Conservation (phyloP, 2,888 invertebrate genomes). For the Mamestra brassicae region DNA sequence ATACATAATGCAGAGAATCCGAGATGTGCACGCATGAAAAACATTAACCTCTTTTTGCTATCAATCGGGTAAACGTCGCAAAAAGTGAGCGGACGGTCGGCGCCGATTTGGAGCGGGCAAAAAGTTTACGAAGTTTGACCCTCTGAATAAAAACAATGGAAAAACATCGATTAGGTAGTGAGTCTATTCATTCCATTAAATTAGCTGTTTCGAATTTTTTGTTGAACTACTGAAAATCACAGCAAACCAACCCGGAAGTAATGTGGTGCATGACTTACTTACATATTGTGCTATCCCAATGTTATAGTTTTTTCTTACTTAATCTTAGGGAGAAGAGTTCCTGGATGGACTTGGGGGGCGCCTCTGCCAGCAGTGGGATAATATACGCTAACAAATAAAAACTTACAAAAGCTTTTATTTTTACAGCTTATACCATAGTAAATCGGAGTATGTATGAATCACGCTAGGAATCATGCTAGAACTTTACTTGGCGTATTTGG, state of each 20-base stretch:
- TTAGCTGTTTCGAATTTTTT: neutral
- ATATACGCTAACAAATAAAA: too few species aligned
- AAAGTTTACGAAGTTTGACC: slow-evolving; percentile 15
- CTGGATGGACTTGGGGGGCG: too few species aligned
- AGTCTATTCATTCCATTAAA: slow-evolving; percentile 1
- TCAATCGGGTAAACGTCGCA: slow-evolving; percentile 29
- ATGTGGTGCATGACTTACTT: neutral
- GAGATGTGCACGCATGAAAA: slow-evolving; percentile 47
- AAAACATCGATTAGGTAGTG: neutral
- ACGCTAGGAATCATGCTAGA: too few species aligned
- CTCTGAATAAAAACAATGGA: slow-evolving; percentile 23
- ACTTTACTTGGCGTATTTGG: too few species aligned
- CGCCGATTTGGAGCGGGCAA: slow-evolving; percentile 17
- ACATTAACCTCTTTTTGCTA: slow-evolving; percentile 54
- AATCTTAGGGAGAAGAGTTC: too few species aligned
- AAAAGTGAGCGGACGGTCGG: slow-evolving; percentile 30
- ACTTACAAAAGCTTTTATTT: too few species aligned
- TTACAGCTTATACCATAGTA: too few species aligned
- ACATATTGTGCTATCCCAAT: neutral
- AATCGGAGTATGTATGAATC: too few species aligned
- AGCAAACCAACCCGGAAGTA: too few species aligned
- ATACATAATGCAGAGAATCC: slow-evolving; percentile 33
- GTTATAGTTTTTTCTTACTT: too few species aligned
- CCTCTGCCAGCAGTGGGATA: too few species aligned
- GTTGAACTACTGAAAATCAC: too few species aligned